Conservation (phyloP, 2,113 vertebrate genomes). For the Trachemys scripta region DNA sequence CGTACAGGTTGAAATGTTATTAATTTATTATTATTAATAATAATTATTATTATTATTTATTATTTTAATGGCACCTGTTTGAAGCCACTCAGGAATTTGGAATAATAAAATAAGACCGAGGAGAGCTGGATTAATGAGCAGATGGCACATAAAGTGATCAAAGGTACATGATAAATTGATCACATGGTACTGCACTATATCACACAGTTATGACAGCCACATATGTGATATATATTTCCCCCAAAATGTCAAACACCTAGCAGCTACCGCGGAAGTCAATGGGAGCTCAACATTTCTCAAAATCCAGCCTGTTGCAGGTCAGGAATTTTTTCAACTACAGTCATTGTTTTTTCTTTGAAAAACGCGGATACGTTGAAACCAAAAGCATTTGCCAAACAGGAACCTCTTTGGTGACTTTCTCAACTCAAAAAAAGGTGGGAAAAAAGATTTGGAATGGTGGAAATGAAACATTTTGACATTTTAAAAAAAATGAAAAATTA, state of each 20-base stretch:
- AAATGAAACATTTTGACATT: neutral
- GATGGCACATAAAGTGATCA: neutral
- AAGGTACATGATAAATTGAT: neutral
- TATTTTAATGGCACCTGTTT: neutral
- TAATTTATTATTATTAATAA: neutral
- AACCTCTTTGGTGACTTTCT: neutral
- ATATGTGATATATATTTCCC: neutral
- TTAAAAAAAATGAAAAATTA: neutral
- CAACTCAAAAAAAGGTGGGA: neutral
- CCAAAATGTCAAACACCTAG: neutral
- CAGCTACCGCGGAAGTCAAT: neutral
- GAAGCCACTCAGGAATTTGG: neutral
- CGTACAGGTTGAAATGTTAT: neutral
- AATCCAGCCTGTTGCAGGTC: neutral
- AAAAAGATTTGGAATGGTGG: neutral
- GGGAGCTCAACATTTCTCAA: neutral
- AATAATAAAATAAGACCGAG: neutral
- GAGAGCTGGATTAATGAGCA: neutral
- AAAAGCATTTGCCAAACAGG: neutral
- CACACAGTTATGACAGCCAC: neutral
- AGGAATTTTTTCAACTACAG: neutral
- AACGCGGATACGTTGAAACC: neutral
- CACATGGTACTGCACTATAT: neutral
- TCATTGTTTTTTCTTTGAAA: neutral
- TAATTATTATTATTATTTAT: neutral